Conservation (phyloP, 2,113 vertebrate species). For the Piaya cayana region DNA sequence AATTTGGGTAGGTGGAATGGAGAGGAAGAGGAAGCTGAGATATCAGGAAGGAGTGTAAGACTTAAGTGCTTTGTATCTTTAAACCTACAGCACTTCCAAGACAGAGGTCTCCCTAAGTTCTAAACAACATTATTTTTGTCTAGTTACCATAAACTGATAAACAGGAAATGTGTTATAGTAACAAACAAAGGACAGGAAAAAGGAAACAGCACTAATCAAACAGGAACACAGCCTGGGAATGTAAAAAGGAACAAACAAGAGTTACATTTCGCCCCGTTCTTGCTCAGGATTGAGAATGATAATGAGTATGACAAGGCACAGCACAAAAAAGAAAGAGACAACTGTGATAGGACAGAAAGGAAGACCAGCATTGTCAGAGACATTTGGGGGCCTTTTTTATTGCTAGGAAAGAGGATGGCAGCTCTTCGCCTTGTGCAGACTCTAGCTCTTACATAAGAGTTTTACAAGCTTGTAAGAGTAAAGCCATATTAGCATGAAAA, state of each 20-base stretch:
- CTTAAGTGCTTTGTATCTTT: neutral
- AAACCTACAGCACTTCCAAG: neutral
- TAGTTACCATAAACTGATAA: constrained; percentile 47
- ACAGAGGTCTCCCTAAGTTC: neutral
- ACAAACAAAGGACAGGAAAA: constrained; percentile 68
- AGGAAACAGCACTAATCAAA: constrained; percentile 58
- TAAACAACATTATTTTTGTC: constrained; percentile 54
- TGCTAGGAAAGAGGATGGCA: neutral
- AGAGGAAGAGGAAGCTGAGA: neutral
- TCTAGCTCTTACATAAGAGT: neutral
- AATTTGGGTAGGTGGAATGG: fast-evolving
- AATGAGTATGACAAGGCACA: neutral
- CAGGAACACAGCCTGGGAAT: constrained; percentile 38
- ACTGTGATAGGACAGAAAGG: neutral
- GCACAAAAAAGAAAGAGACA: neutral
- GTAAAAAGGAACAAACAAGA: constrained; percentile 48
- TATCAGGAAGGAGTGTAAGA: neutral
- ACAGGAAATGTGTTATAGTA: constrained; percentile 57
- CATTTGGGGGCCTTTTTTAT: neutral
- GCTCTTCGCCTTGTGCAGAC: neutral
- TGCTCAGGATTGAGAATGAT: neutral
- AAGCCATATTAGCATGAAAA: neutral
- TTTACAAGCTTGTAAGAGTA: neutral
- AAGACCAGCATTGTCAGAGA: neutral
- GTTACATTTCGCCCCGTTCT: neutral